A percentile compares a stretch with the other conserved stretches of the same genome.
Evolutionary conservation across 2,113 vertebrate species (phyloP).

Genomic region (Heteronetta atricapilla): DNA sequence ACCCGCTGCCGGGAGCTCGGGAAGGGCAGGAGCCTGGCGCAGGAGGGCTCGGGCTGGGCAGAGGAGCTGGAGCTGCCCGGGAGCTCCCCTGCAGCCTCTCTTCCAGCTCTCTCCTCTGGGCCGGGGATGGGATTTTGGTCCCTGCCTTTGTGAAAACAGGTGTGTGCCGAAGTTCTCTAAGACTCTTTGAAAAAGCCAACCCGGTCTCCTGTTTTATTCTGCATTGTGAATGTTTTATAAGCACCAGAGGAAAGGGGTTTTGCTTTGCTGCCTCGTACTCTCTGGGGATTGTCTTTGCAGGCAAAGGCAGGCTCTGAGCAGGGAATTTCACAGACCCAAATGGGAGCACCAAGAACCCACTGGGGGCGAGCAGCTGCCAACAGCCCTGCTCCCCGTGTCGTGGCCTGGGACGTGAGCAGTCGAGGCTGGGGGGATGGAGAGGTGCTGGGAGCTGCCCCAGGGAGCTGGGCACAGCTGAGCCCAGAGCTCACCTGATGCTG

Average conservation of each 20-base stretch:
- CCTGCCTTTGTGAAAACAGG: too few relatives aligned
- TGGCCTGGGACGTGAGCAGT: neutral
- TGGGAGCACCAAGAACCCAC: neutral
- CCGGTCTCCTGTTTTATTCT: neutral
- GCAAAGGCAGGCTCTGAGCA: neutral
- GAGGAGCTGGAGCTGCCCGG: neutral
- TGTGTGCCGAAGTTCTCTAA: neutral
- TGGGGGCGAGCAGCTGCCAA: neutral
- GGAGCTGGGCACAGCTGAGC: neutral
- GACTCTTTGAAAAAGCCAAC: neutral
- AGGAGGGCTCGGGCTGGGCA: fast-evolving
- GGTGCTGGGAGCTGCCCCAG: neutral
- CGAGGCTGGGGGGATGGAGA: neutral
- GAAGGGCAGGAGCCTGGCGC: neutral
- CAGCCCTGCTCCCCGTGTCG: neutral
- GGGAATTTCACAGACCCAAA: neutral
- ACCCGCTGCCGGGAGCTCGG: fast-evolving
- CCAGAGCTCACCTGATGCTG: constrained; percentile 1
- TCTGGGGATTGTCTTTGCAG: neutral
- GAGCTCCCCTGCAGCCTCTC: fast-evolving
- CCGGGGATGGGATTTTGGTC: fast-evolving
- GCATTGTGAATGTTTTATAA: neutral
- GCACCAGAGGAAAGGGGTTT: neutral
- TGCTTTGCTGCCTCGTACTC: neutral
- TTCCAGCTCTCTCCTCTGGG: neutral